phyloP scores from a whole-genome alignment of 1,140 invertebrate genomes.

The Procambarus clarkii region DNA sequence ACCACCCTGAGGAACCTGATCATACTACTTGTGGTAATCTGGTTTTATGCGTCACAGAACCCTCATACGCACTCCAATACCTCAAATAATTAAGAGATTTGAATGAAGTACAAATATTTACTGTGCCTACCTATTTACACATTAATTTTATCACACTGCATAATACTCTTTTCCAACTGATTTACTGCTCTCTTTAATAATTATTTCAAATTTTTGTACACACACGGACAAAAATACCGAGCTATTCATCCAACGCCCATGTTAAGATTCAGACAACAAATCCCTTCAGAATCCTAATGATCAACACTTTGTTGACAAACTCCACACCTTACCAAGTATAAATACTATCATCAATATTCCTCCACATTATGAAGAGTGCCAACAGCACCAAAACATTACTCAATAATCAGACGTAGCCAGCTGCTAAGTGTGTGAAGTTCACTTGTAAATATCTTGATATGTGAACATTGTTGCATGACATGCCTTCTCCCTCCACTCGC shows the following conservation, averaged over 20 bases:
- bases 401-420: background rate
- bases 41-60: too few relatives aligned
- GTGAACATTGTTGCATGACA: too few relatives aligned
- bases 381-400: background rate
- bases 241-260: background rate
- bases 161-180: background rate
- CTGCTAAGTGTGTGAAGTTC: background rate
- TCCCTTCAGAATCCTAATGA: background rate
- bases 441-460: background rate
- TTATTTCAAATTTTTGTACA: background rate
- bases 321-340: background rate
- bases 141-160: background rate
- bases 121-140: conserved; percentile 5
- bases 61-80: background rate
- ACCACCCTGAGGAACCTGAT: too few relatives aligned
- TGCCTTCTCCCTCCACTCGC: too few relatives aligned
- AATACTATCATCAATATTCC: background rate
- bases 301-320: background rate
- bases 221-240: background rate
- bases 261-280: too few relatives aligned
- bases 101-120: background rate
- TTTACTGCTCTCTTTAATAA: too few relatives aligned
- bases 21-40: too few relatives aligned
- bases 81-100: too few relatives aligned
- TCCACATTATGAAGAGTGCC: background rate